Evolutionary conservation across 2,888 invertebrate species (phyloP).

Genomic region (Diachrysia chrysitis): DNA sequence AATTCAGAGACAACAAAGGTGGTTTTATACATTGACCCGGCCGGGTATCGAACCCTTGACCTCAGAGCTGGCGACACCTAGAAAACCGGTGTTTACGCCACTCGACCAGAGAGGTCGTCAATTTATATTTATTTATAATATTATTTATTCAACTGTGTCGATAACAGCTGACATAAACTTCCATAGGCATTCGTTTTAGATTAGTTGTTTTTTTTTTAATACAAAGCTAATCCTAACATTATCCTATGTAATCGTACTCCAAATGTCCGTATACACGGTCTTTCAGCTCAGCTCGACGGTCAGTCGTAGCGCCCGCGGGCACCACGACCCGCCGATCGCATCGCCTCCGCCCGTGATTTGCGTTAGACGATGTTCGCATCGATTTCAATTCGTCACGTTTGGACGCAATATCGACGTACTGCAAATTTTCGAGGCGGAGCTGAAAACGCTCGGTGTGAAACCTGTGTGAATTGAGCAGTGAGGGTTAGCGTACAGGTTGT

Average conservation of each 20-base stretch:
- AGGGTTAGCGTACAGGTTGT: constrained; percentile 48
- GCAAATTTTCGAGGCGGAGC: constrained; percentile 79
- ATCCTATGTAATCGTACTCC: constrained; percentile 8
- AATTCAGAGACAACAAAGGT: no score
- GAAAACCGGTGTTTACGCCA: no score
- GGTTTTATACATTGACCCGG: no score
- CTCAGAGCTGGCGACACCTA: no score
- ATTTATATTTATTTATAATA: no score
- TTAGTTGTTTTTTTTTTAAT: no score
- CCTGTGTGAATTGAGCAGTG: constrained; percentile 52
- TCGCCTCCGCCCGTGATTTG: constrained; percentile 78
- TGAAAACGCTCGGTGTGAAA: constrained; percentile 73
- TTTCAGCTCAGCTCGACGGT: constrained; percentile 20
- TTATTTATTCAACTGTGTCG: no score
- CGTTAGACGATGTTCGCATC: constrained; percentile 75
- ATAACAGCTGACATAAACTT: no score
- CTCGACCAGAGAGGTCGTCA: no score
- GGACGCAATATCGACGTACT: constrained; percentile 68
- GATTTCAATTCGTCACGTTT: constrained; percentile 82
- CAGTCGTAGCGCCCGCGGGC: constrained; percentile 67
- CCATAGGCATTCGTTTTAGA: no score
- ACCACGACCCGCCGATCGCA: constrained; percentile 70
- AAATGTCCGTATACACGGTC: constrained; percentile 29
- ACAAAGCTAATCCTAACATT: not conserved
- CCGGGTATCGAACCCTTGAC: no score